phyloP scores from a whole-genome alignment of 2,113 vertebrate species.

The Smithornis capensis region DNA sequence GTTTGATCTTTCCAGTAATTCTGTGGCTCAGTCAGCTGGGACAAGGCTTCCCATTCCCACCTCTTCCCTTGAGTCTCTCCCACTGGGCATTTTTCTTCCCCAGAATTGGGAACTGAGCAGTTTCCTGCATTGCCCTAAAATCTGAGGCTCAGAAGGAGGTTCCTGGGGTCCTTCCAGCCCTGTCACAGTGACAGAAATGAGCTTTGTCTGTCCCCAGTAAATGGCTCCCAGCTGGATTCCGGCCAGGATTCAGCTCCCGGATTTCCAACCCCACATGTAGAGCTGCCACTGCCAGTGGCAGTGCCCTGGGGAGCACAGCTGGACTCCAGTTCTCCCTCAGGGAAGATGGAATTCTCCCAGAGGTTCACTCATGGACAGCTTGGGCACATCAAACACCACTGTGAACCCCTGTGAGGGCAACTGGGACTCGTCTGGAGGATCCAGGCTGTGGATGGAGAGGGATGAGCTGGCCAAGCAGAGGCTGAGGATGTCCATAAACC shows the following conservation, averaged over 20 bases:
- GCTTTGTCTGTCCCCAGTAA: rapidly evolving
- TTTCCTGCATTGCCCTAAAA: rapidly evolving
- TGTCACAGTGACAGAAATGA: rapidly evolving
- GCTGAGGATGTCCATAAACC: neutral
- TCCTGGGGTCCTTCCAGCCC: neutral
- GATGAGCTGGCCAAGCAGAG: neutral
- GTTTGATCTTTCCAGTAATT: neutral
- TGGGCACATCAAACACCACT: rapidly evolving
- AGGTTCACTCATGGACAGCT: rapidly evolving
- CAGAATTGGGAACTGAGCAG: neutral
- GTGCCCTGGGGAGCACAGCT: neutral
- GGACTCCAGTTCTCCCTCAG: neutral
- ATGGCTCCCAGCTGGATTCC: neutral
- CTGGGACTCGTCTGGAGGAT: neutral
- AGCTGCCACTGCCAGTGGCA: neutral
- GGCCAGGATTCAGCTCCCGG: neutral
- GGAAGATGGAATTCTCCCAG: neutral
- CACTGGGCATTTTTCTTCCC: neutral
- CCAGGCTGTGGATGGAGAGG: neutral
- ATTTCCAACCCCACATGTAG: rapidly evolving
- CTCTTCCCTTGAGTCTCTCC: neutral
- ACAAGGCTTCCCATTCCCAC: neutral
- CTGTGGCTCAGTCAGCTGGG: neutral
- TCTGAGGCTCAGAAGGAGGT: too few relatives aligned
- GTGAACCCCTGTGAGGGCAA: neutral